Base-by-base conservation (phyloP, 2,797 vertebrate species). In the Etheostoma nigrum region DNA sequence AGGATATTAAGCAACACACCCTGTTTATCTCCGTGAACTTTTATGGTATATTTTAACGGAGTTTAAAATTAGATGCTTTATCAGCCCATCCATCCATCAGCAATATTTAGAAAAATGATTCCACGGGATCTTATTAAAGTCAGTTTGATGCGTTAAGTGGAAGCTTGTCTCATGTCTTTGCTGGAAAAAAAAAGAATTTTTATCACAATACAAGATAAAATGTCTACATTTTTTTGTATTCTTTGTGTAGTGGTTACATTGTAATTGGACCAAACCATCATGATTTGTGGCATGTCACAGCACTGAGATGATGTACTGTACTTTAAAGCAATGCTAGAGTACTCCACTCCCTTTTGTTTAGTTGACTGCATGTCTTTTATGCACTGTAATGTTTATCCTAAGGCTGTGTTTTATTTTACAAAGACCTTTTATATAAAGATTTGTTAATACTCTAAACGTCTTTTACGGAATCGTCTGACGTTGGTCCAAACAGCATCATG, bases 351-450 rank as follows among this genome's bases (percentile, higher is more conserved):
- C 57, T 57, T 76, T 84, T 30, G 1, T 88, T 86, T 54, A 85
- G 71, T 87, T 71, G 64, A 83, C 88, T 87, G 92, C 93, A 94
- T 92, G 91, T 89, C 48, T 81, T 83, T 86, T 71, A 87, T 88
- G 87, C 86, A 90, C 79, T 79, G 78, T 78, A 77, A 79, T 72
- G 36, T 86, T 90, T 72, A 79, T 82, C 68, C 58, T 18, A 54
- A 77, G 73, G 76, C 65, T 86, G 70, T 78, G 75, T 62, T 89
- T 88, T 87, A 61, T 87, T 89, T 86, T 79, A 84, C 51, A 64
- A 75, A 74, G 11, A 73, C 15, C 74, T 85, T 84, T 91, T 90
- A 79, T 75, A 85, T 86, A 11, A 82, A 85, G 51, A 85, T 83
- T 76, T 86, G 53, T 85, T 82, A 74, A 82, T 74, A 77, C 80